phyloP scores from a whole-genome alignment of 1,140 invertebrate genomes.

The Protaetia brevitarsis region DNA sequence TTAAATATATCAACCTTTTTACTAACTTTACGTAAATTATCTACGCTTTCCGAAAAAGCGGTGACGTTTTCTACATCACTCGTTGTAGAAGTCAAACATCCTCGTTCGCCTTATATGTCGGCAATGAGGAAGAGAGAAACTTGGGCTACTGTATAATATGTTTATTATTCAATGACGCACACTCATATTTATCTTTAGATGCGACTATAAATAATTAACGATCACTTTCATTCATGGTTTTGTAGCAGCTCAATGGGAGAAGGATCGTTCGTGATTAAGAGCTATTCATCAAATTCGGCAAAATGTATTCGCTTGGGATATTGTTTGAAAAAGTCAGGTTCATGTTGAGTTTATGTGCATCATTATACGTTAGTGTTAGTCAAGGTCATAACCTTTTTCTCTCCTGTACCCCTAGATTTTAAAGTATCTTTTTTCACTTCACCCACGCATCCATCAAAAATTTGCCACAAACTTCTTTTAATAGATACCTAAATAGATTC shows the following conservation, averaged over 20 bases:
- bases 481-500: no score
- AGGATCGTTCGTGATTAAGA: not conserved
- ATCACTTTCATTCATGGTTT: not conserved
- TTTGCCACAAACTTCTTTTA: no score
- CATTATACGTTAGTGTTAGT: no score
- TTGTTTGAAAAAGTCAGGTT: not conserved
- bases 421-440: no score
- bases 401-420: no score
- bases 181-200: not conserved
- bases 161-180: not conserved
- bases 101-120: not conserved
- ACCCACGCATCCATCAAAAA: no score
- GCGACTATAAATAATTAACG: not conserved
- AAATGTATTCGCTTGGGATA: not conserved
- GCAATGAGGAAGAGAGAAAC: not conserved
- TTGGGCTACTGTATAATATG: not conserved
- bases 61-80: not conserved
- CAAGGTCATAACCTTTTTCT: no score
- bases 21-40: no score
- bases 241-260: not conserved
- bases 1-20: no score
- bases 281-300: not conserved
- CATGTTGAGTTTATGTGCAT: not conserved
- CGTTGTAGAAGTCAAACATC: not conserved
- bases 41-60: not conserved